Conservation (phyloP, 2,888 invertebrate species). For the Dicyrtomina minuta region DNA sequence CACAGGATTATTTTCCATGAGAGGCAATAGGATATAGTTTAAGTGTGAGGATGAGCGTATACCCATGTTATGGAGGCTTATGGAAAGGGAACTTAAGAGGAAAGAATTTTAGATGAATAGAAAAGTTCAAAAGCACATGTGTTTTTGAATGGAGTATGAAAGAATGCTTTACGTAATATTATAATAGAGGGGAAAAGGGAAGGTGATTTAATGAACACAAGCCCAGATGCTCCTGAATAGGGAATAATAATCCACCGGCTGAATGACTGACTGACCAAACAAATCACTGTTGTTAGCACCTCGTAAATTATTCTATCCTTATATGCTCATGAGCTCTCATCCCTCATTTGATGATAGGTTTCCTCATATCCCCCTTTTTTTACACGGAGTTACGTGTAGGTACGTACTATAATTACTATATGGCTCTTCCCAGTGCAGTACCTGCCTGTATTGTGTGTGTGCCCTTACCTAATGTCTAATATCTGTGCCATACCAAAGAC, state of each 20-base stretch:
- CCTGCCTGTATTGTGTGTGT: no score
- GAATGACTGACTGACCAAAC: slow-evolving; percentile 23
- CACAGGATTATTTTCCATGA: no score
- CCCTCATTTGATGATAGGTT: neutral
- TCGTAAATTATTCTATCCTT: slow-evolving; percentile 25
- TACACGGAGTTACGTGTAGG: no score
- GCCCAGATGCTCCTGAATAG: slow-evolving; percentile 9
- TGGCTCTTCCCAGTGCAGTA: no score
- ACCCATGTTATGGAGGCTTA: neutral
- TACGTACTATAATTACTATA: no score
- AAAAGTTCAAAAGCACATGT: neutral
- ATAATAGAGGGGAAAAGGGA: neutral
- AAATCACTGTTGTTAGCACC: slow-evolving; percentile 25
- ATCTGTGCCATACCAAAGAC: neutral
- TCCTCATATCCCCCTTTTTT: neutral
- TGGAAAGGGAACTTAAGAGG: neutral
- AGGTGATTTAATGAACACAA: slow-evolving; percentile 1
- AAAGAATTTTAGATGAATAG: no score
- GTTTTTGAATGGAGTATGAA: neutral
- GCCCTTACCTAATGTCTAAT: neutral
- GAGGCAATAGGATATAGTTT: no score
- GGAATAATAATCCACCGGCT: slow-evolving; percentile 12
- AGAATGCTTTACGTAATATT: neutral
- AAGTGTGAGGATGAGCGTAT: no score
- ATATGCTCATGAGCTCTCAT: neutral